Percentiles rank a stretch among this genome's conserved stretches.
Evolutionary conservation across 2,888 invertebrate genomes (phyloP).

Genomic region (Molanna angustata): DNA sequence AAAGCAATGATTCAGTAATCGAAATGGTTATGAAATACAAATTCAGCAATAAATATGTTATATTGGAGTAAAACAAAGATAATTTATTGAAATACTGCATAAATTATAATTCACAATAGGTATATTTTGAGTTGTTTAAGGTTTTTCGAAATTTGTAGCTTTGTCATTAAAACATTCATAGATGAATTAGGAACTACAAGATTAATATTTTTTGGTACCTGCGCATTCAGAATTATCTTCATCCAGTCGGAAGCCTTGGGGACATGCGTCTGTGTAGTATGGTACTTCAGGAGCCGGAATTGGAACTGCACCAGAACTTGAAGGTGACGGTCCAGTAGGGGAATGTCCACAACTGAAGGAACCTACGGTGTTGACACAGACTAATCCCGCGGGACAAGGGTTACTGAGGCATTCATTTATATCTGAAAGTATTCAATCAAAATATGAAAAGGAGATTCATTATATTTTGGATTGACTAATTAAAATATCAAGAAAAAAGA

Average conservation of each 20-base stretch:
- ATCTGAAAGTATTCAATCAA: conserved; percentile 45
- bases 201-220: conserved; percentile 40
- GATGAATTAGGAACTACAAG: too few relatives aligned
- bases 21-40: too few relatives aligned
- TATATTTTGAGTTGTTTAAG: too few relatives aligned
- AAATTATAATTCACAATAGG: too few relatives aligned
- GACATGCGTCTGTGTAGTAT: conserved; percentile 48
- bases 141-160: too few relatives aligned
- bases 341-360: conserved; percentile 50
- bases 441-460: too few relatives aligned
- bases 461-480: too few relatives aligned
- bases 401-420: conserved; percentile 58
- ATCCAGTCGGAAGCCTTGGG: conserved; percentile 56
- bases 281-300: conserved; percentile 42
- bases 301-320: conserved; percentile 32
- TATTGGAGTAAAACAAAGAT: too few relatives aligned
- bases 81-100: too few relatives aligned
- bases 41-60: too few relatives aligned
- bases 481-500: too few relatives aligned
- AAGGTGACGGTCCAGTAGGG: conserved; percentile 35
- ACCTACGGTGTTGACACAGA: conserved; percentile 50
- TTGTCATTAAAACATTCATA: too few relatives aligned
- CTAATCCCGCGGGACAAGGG: conserved; percentile 46
- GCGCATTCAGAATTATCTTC: conserved; percentile 48
- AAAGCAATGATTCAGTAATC: background rate